Evolutionary conservation across 1,140 invertebrate species (phyloP).

Genomic region (Sitophilus oryzae): DNA sequence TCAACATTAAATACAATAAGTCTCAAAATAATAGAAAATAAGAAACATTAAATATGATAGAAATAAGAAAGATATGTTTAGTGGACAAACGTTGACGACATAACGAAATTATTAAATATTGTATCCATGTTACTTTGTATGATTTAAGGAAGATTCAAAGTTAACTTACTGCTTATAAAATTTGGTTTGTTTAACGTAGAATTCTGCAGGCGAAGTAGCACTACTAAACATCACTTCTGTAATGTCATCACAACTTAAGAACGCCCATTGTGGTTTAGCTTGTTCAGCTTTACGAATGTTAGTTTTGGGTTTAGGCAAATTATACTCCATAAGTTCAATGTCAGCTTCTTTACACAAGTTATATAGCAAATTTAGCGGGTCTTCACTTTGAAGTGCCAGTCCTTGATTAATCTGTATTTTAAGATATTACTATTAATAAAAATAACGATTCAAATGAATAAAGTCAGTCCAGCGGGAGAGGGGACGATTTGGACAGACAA

Average conservation of each 20-base stretch:
- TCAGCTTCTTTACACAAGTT: conserved; percentile 26
- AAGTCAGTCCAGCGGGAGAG: no score
- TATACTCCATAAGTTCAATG: conserved; percentile 31
- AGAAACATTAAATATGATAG: no score
- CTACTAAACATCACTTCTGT: conserved; percentile 30
- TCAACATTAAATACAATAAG: no score
- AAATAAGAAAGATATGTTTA: background rate
- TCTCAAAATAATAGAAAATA: no score
- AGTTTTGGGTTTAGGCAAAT: conserved; percentile 7
- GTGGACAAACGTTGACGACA: no score
- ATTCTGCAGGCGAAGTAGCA: conserved; percentile 28
- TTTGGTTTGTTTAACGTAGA: conserved; percentile 34
- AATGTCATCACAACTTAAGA: conserved; percentile 22
- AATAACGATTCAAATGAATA: background rate
- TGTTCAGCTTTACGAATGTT: conserved; percentile 17
- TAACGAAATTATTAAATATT: no score
- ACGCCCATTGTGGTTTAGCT: conserved; percentile 30
- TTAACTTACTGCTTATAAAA: conserved; percentile 31
- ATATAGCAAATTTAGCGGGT: conserved; percentile 26
- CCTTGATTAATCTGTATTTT: conserved; percentile 6
- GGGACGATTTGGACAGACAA: no score
- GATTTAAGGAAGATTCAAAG: background rate
- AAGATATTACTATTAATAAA: background rate
- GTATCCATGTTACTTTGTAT: background rate
- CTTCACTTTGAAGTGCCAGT: background rate